Evolutionary conservation across 1,140 invertebrate species (phyloP), one percentile per base, ranked within the genome.

Genomic region (Lordiphosa clarofinis): DNA sequence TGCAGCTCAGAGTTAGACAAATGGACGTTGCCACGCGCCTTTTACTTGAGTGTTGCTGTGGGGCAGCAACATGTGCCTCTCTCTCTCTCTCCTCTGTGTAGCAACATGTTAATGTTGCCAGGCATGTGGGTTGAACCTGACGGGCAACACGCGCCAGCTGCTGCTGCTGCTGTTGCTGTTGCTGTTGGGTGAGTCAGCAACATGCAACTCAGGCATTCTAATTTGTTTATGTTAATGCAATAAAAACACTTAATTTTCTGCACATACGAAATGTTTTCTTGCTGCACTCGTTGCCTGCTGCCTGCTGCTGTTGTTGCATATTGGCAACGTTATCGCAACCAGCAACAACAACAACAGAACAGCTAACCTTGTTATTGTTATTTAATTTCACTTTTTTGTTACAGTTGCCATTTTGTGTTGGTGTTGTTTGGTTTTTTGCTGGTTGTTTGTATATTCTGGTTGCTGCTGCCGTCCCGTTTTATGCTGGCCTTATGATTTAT

Each of bases 181-280:
- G 62, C 31, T 39, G 53, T 37, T 59, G 48, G 36, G 58, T 74
- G 65, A 75, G 59, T 73, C 57, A 67, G 62, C 73, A 59, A 58
- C 38, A 53, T 52, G 47, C 50, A 56, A 39, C 57, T 50, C 53
- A 59, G 67, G 56, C 68, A 69, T 84, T 82, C 67, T 84, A 84
- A 82, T 82, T 82, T 84, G 72, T 82, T 82, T 84, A 82, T 82
- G 76, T 84, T 82, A 82, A 82, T 81, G 78, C 72, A 84, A 84
- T 84, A 76, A 82, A 84, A 84, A 84, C 76, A 82, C 72, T 82
- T 73, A 76, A 82, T 82, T 73, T 65, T 72, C 63, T 69, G 67
- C 71, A 68, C 67, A 81, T 62, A 74, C 53, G 55, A 55, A 72
- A 62, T 66, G 47, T 70, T 61, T 60, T 48, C 31, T 62, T 49